Evolutionary conservation across 2,888 invertebrate species (phyloP).

Genomic region (Cataglyphis altisquamis): DNA sequence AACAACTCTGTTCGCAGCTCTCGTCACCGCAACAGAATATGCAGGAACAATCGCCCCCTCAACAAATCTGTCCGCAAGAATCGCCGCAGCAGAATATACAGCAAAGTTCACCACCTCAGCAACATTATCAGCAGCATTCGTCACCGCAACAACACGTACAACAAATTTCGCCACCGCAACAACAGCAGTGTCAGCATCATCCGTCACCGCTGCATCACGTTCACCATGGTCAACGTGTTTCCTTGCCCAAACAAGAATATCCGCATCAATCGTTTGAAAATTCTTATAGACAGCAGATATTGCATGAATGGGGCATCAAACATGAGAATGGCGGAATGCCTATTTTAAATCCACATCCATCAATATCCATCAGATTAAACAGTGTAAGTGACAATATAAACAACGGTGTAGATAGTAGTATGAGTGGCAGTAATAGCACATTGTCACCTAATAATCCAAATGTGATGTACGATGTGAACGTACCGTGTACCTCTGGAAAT

Average conservation of each 20-base stretch:
- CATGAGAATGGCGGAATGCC: conserved; percentile 70
- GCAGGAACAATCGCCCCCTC: conserved; percentile 71
- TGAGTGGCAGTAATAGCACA: conserved; percentile 84
- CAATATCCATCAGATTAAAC: conserved; percentile 85
- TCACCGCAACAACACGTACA: conserved; percentile 14
- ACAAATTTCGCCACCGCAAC: conserved; percentile 17
- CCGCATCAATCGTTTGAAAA: background rate
- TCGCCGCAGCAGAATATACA: conserved; percentile 29
- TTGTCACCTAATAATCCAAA: conserved; percentile 85
- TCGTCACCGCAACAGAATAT: conserved; percentile 87
- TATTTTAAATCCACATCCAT: conserved; percentile 87
- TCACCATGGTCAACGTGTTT: conserved; percentile 67
- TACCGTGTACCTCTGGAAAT: conserved; percentile 7
- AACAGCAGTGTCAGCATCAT: conserved; percentile 1
- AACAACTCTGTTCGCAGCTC: conserved; percentile 85
- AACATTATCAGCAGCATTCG: conserved; percentile 7
- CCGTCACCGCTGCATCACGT: conserved; percentile 7
- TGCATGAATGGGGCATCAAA: background rate
- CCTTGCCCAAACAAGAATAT: conserved; percentile 70
- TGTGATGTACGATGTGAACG: background rate
- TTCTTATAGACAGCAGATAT: background rate
- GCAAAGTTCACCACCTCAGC: conserved; percentile 18
- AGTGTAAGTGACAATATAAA: conserved; percentile 88
- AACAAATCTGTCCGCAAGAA: conserved; percentile 16
- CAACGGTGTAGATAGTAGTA: conserved; percentile 86